Evolutionary conservation across 2,113 vertebrate genomes (phyloP).

Genomic region (Chiloscyllium plagiosum): DNA sequence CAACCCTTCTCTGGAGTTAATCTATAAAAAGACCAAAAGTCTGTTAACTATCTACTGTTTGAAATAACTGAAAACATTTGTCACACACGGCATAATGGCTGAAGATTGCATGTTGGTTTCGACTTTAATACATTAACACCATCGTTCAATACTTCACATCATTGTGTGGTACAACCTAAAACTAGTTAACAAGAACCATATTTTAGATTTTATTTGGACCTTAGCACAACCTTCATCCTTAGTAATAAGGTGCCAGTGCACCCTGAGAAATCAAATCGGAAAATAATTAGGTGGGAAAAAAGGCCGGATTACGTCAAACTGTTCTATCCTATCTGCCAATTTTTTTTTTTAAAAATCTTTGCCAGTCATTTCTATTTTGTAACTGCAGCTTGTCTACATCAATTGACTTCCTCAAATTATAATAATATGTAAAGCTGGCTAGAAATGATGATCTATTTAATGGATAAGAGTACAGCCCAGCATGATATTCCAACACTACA

Average conservation of each 20-base stretch:
- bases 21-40: too few relatives aligned
- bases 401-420: not conserved
- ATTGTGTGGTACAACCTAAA: not conserved
- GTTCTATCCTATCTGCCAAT: not conserved
- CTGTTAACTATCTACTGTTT: constrained; percentile 1
- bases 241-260: too few relatives aligned
- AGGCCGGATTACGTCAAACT: not conserved
- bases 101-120: not conserved
- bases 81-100: not conserved
- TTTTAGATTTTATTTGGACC: not conserved
- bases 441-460: not conserved
- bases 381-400: not conserved
- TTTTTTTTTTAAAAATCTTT: not conserved
- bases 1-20: constrained; percentile 13
- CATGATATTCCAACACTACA: not conserved
- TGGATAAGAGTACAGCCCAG: not conserved
- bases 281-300: not conserved
- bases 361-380: not conserved
- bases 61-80: not conserved
- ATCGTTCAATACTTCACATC: not conserved
- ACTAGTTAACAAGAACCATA: not conserved
- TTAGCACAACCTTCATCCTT: too few relatives aligned
- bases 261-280: not conserved
- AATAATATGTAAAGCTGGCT: not conserved
- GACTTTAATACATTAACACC: not conserved